A percentile compares a stretch with the other conserved stretches of the same genome.
Evolutionary conservation across 2,797 vertebrate species (phyloP).

Genomic region (Psittacula echo): DNA sequence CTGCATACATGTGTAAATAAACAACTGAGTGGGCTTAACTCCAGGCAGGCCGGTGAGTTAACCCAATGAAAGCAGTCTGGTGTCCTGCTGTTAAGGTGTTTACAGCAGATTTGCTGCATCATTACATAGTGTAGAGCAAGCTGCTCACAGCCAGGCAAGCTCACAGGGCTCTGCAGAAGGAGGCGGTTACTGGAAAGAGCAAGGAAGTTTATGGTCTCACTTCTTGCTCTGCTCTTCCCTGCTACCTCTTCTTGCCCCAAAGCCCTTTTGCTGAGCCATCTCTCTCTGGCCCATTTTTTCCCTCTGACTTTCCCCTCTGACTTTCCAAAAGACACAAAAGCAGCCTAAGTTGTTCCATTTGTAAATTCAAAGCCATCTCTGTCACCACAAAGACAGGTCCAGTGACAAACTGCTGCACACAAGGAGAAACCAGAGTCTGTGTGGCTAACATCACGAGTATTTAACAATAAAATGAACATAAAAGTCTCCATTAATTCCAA

Average conservation of each 20-base stretch:
- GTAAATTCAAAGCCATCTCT: not conserved
- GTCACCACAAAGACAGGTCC: no score
- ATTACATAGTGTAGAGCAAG: rapidly evolving
- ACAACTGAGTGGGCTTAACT: not conserved
- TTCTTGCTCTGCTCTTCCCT: not conserved
- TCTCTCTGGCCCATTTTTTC: not conserved
- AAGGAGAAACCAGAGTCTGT: not conserved
- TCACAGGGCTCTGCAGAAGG: not conserved
- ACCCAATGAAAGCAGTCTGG: not conserved
- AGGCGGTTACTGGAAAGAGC: not conserved
- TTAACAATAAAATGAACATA: not conserved
- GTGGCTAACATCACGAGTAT: not conserved
- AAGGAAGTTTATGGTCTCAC: not conserved
- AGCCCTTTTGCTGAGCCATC: not conserved
- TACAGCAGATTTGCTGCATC: not conserved
- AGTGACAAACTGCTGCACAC: not conserved
- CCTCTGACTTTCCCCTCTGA: not conserved
- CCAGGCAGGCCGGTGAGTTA: not conserved
- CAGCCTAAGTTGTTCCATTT: not conserved
- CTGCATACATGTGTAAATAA: not conserved
- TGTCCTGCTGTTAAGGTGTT: not conserved
- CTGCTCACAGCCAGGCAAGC: not conserved
- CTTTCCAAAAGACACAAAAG: not conserved
- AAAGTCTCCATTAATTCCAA: not conserved
- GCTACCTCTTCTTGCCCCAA: not conserved